Percentiles rank a stretch among this genome's conserved stretches.
phyloP scores from a whole-genome alignment of 2,888 invertebrate species.

The Trachelus troglodyta region DNA sequence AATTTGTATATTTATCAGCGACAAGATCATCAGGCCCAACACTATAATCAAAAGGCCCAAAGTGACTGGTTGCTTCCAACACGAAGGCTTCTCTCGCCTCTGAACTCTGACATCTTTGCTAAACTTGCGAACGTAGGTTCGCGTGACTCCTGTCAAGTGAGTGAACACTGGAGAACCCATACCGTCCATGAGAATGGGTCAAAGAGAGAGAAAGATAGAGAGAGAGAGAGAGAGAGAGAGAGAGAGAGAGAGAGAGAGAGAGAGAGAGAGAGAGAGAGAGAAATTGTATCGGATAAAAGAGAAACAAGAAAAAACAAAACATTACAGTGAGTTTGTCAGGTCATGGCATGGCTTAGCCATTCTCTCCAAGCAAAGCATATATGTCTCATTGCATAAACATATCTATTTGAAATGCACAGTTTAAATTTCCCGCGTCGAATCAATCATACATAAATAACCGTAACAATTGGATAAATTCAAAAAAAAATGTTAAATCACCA shows the following conservation, averaged over 20 bases:
- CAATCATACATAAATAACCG: neutral
- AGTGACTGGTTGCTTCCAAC: conserved; percentile 16
- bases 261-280: neutral
- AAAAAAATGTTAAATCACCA: neutral
- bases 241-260: neutral
- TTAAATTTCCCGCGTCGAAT: neutral
- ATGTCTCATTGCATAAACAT: neutral
- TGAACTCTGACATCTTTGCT: conserved; percentile 21
- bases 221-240: neutral
- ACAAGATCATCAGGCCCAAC: conserved; percentile 16
- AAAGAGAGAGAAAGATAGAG: neutral
- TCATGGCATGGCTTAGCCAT: neutral
- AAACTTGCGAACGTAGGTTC: conserved; percentile 10
- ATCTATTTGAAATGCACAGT: neutral
- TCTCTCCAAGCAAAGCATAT: neutral
- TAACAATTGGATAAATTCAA: neutral
- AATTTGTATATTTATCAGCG: conserved; percentile 25
- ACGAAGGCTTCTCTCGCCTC: conserved; percentile 18
- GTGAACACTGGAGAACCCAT: neutral
- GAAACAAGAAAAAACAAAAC: neutral
- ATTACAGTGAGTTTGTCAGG: neutral
- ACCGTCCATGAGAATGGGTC: neutral
- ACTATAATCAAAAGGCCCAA: conserved; percentile 7
- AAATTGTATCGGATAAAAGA: neutral
- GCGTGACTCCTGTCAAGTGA: conserved; percentile 4